These are phyloP conservation scores for Epinephelus malabaricus DNA, from an alignment of 2,797 vertebrate species.

Conservation along the genomic window DNA sequence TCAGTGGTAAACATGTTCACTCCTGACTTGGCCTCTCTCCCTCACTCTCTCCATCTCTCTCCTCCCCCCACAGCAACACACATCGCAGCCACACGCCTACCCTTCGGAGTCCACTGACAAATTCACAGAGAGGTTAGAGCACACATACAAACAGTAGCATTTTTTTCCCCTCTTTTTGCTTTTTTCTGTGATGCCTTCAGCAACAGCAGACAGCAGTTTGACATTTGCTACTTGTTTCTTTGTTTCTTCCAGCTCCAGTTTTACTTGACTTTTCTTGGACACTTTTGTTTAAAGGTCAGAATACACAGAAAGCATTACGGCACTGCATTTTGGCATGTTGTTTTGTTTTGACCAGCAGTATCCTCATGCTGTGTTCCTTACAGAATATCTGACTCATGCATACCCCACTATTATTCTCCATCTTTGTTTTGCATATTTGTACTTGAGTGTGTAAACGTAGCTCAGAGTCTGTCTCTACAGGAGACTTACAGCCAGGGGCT, in stretches of 20 bases:
- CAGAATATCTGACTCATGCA: background rate
- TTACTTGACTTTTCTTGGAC: conserved; percentile 11
- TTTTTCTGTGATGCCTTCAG: conserved; percentile 4
- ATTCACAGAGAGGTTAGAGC: conserved; percentile 74
- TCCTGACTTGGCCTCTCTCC: conserved; percentile 48
- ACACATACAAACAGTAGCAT: conserved; percentile 7
- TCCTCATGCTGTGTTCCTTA: background rate
- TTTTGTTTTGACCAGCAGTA: conserved; percentile 6
- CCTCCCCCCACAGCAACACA: conserved; percentile 76
- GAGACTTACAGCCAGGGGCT: conserved; percentile 51
- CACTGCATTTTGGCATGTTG: background rate
- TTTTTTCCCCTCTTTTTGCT: background rate
- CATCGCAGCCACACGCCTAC: conserved; percentile 76
- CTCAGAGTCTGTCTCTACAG: conserved; percentile 31
- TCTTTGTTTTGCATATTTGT: conserved; percentile 3
- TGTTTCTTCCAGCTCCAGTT: background rate
- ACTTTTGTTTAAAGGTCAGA: background rate
- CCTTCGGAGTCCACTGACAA: conserved; percentile 78
- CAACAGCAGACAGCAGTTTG: background rate
- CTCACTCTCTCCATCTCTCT: conserved; percentile 54
- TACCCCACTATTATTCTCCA: background rate
- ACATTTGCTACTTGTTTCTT: background rate
- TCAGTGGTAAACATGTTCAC: conserved; percentile 72
- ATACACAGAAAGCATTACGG: background rate
- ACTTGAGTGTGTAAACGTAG: conserved; percentile 24